phyloP scores from a whole-genome alignment of 2,888 invertebrate species.

The Pocota personata region DNA sequence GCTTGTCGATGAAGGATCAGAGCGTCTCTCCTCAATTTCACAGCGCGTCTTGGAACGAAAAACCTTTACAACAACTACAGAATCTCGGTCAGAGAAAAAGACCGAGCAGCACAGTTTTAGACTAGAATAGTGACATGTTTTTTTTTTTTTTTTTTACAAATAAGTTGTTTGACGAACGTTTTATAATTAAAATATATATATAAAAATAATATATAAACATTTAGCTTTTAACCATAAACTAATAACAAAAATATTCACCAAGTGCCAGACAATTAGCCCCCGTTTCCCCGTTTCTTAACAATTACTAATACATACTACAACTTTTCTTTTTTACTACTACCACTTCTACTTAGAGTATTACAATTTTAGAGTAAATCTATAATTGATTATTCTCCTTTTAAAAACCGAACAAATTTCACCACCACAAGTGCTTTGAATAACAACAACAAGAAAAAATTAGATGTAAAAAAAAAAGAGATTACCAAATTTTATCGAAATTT shows the following conservation, averaged over 20 bases:
- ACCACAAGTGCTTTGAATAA: slow-evolving; percentile 62
- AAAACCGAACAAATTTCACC: neutral
- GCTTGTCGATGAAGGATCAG: slow-evolving; percentile 81
- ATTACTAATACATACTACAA: neutral
- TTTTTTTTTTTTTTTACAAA: slow-evolving; percentile 6
- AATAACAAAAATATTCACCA: slow-evolving; percentile 64
- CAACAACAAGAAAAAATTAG: slow-evolving; percentile 27
- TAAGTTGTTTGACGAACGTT: slow-evolving; percentile 34
- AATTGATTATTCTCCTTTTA: neutral
- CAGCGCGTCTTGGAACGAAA: slow-evolving; percentile 82
- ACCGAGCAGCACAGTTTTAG: slow-evolving; percentile 82
- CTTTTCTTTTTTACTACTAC: neutral
- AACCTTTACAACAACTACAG: slow-evolving; percentile 82
- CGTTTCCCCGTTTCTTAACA: neutral
- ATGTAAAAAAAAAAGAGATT: slow-evolving; percentile 33
- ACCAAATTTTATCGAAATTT: slow-evolving; percentile 38
- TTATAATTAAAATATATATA: slow-evolving; percentile 49
- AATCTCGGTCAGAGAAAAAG: slow-evolving; percentile 82
- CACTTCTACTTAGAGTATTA: slow-evolving; percentile 14
- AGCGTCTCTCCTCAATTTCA: slow-evolving; percentile 82
- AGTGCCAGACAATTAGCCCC: slow-evolving; percentile 69
- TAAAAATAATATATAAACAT: slow-evolving; percentile 60
- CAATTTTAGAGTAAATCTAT: slow-evolving; percentile 5
- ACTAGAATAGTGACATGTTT: slow-evolving; percentile 78
- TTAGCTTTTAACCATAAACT: slow-evolving; percentile 62